phyloP scores from a whole-genome alignment of 2,888 invertebrate genomes.

The Myopa testacea region DNA sequence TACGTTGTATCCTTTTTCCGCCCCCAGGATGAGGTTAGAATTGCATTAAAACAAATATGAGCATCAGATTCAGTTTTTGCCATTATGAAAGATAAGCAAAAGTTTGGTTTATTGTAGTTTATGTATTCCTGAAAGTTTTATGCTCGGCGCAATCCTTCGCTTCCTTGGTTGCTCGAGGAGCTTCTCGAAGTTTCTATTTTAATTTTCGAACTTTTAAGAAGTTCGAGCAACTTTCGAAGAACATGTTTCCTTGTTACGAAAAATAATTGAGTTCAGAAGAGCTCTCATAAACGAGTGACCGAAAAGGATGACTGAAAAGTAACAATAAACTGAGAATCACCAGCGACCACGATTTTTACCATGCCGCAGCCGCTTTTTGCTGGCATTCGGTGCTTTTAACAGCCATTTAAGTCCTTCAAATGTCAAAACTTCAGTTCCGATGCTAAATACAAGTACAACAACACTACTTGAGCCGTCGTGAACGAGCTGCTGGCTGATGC shows the following conservation, averaged over 20 bases:
- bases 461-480: neutral
- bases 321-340: too few species aligned
- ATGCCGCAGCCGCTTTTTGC: neutral
- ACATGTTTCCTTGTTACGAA: neutral
- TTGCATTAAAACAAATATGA: slow-evolving; percentile 39
- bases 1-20: too few species aligned
- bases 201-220: neutral
- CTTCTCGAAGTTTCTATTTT: neutral
- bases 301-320: too few species aligned
- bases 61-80: slow-evolving; percentile 44
- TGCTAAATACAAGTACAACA: neutral
- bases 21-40: neutral
- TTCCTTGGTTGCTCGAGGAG: too few species aligned
- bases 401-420: slow-evolving; percentile 12
- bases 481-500: neutral
- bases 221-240: neutral
- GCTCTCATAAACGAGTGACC: too few species aligned
- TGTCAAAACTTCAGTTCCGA: slow-evolving; percentile 2
- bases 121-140: slow-evolving; percentile 48
- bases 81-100: slow-evolving; percentile 45
- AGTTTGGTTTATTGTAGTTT: slow-evolving; percentile 46
- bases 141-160: slow-evolving; percentile 33
- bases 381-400: neutral
- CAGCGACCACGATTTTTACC: neutral
- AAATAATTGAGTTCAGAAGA: too few species aligned